phyloP scores from a whole-genome alignment of 1,140 invertebrate species.

The Caenorhabditis brenneri region DNA sequence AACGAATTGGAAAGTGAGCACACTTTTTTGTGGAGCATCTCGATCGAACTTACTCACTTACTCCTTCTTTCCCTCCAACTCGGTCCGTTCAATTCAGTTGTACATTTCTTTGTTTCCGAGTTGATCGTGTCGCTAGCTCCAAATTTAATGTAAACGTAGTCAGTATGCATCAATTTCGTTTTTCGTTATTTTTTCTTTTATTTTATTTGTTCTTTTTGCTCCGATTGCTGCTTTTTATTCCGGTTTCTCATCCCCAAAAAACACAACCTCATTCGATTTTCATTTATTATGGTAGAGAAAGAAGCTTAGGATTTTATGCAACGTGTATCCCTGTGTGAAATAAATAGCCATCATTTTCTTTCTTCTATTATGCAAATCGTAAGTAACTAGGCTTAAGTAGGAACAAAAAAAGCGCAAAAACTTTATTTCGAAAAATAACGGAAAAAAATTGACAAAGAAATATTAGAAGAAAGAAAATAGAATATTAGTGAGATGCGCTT shows the following conservation, averaged over 20 bases:
- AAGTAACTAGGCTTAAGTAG: too few relatives aligned
- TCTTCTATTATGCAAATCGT: not conserved
- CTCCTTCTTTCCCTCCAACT: not conserved
- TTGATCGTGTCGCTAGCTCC: not conserved
- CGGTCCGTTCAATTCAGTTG: constrained; percentile 31
- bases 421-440: not conserved
- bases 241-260: not conserved
- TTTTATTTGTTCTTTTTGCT: not conserved
- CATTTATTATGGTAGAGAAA: constrained; percentile 19
- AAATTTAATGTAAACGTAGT: not conserved
- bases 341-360: not conserved
- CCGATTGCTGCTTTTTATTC: not conserved
- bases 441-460: not conserved
- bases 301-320: constrained; percentile 32
- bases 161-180: constrained; percentile 28
- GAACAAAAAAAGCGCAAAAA: not conserved
- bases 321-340: constrained; percentile 33
- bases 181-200: not conserved
- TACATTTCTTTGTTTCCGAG: constrained; percentile 19
- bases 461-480: not conserved
- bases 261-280: constrained; percentile 21
- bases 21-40: not conserved
- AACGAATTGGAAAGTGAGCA: constrained; percentile 40
- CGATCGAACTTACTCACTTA: constrained; percentile 15
- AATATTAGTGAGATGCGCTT: constrained; percentile 28